Base-by-base conservation (phyloP, 1,140 invertebrate genomes). In the Trichomalopsis sarcophagae region DNA sequence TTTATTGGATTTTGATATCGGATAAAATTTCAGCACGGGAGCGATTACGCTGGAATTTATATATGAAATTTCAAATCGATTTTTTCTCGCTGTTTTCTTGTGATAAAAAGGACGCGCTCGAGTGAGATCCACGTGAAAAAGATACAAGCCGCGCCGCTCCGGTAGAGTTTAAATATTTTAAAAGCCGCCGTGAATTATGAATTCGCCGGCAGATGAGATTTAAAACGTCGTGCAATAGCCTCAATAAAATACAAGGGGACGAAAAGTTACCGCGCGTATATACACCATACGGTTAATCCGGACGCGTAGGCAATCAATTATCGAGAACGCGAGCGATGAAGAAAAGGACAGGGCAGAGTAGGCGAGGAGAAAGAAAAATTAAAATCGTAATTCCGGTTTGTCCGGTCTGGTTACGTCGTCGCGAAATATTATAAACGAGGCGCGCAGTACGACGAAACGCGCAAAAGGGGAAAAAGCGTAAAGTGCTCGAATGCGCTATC, bases 351-450 rank as follows among this genome's bases (percentile, higher is more conserved):
- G 10, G 2, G 6, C 1, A 66, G 36, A 47, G 27, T 27, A 27
- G 27, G 11, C 6, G 30, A 83, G 23, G 68, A 71, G 23, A 23
- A 27, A 14, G 23, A 33, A 71, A 21, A 71, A 36, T 77, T 17
- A 33, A 77, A n/a, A 47, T 62, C 55, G 55, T 62, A 27, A 6
- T 80, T 84, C 76, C 76, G 74, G 68, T 84, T 77, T 84, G 36
- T 84, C 83, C 47, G 13, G 75, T 79, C 44, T 6, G n/a, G 23
- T 75, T 75, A 4, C 68, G 23, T 40, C 9, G 40, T 14, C 23
- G 30, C n/a, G 23, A 40, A 47, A 62, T 82, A 82, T 75, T 62
- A 23, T 23, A 73, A 81, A 81, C 40, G 79, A 73, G 36, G 13
- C 40, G 79, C 30, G 13, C 14, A 14, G n/a, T 66, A 13, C 13